Base-by-base conservation (phyloP, 1,140 invertebrate genomes). In the Solen grandis region DNA sequence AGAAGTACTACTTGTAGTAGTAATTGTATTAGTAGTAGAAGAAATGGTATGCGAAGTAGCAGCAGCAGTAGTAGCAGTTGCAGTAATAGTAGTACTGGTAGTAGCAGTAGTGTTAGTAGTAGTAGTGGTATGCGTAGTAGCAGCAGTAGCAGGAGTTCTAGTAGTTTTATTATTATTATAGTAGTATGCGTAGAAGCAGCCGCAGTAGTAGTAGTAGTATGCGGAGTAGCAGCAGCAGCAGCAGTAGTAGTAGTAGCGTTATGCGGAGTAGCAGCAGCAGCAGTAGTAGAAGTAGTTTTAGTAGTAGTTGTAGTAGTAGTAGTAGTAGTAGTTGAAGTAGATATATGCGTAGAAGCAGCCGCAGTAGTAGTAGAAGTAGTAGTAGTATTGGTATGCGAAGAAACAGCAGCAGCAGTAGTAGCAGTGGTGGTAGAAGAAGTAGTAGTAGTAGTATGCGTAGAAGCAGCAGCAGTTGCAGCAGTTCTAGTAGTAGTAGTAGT, bases 401-500 rank as follows among this genome's bases (percentile, higher is more conserved):
- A 70, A 72, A 52, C 72, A 72, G 76, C 72, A 79, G 65, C 72
- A 72, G 76, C 60, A 55, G 66, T 46, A 72, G 66, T 72, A 57
- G 76, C 60, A 70, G 76, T 59, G 60, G 66, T 72, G 72, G 52
- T 79, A 79, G 76, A 70, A 57, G 65, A 70, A 79, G 76, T 79
- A 72, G 66, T 79, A 72, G 76, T 79, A 79, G 76, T 79, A 72
- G 76, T 79, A 57, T 29, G 70, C 55, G 76, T 79, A 79, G 76
- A 70, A 79, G 76, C 69, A 68, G 35, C 69, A 69, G 62, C 69
- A 69, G 62, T 77, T 68, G 62, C 69, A 77, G 62, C 59, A 77
- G 62, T 77, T 68, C 31, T 77, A 68, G 62, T 77, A 68, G 62
- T 77, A 77, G 62, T 77, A 77, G 62, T 77, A 73, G 50, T 60